phyloP scores from a whole-genome alignment of 1,140 invertebrate species.

The Lepidurus apus region DNA sequence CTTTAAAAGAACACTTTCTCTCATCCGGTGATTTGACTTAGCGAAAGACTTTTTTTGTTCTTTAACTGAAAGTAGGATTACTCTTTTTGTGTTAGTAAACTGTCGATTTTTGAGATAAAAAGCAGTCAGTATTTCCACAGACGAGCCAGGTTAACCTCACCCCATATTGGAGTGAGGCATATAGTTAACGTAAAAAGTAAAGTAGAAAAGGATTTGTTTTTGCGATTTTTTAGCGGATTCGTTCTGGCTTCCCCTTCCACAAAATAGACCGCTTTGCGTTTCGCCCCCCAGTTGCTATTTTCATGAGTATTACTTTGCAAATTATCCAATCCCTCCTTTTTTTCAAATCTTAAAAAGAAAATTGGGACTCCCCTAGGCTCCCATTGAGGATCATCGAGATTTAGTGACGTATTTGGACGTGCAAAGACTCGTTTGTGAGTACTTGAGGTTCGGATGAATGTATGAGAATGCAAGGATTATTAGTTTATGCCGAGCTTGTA shows the following conservation, averaged over 20 bases:
- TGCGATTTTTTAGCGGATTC: no score
- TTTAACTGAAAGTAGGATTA: no score
- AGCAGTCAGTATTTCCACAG: background rate
- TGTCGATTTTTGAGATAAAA: background rate
- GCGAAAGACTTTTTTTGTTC: background rate
- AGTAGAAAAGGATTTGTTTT: no score
- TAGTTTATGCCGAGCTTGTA: conserved; percentile 8
- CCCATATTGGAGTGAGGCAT: background rate
- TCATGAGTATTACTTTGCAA: background rate
- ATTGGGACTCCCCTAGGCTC: background rate
- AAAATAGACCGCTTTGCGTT: background rate
- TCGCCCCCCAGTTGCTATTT: background rate
- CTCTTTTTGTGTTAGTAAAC: no score
- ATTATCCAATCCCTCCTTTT: background rate
- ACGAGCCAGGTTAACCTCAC: background rate
- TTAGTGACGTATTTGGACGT: conserved; percentile 7
- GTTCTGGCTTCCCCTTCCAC: background rate
- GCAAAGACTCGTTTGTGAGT: background rate
- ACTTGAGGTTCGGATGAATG: background rate
- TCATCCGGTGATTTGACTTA: background rate
- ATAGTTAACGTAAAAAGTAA: no score
- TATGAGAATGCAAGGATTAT: background rate
- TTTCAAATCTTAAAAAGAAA: background rate
- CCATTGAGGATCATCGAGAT: background rate
- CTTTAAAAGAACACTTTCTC: background rate